Evolutionary conservation across 2,113 vertebrate genomes (phyloP).

Genomic region (Neodon shergylaensis): DNA sequence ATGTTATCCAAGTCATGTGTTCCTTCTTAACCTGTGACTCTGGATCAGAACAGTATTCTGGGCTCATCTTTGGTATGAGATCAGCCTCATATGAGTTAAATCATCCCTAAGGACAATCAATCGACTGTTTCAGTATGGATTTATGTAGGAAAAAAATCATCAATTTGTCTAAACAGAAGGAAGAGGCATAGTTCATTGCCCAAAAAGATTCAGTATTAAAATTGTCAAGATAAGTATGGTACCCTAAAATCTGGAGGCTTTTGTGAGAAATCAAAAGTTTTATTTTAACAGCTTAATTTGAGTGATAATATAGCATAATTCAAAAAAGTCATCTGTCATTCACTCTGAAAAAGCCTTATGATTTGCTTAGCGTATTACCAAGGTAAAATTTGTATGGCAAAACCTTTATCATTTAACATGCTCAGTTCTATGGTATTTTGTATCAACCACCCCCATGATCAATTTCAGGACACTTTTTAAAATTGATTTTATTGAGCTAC

Average conservation of each 20-base stretch:
- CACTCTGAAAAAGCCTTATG: not conserved
- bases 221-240: not conserved
- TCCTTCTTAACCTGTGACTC: not conserved
- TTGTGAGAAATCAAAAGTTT: not conserved
- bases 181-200: not conserved
- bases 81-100: not conserved
- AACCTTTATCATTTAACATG: not conserved
- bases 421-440: not conserved
- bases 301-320: not conserved
- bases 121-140: not conserved
- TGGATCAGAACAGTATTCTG: not conserved
- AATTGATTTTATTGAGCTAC: too few species aligned
- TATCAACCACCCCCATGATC: not conserved
- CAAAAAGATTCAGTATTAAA: not conserved
- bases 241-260: not conserved
- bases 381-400: not conserved
- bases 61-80: not conserved
- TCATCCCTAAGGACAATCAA: not conserved
- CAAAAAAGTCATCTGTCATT: not conserved
- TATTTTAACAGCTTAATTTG: slow-evolving; percentile 18
- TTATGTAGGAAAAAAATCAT: not conserved
- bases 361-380: not conserved
- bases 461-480: not conserved
- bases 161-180: not conserved
- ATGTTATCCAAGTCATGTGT: not conserved